Base-by-base conservation (phyloP, 2,888 invertebrate species). In the Chloromyia formosa region DNA sequence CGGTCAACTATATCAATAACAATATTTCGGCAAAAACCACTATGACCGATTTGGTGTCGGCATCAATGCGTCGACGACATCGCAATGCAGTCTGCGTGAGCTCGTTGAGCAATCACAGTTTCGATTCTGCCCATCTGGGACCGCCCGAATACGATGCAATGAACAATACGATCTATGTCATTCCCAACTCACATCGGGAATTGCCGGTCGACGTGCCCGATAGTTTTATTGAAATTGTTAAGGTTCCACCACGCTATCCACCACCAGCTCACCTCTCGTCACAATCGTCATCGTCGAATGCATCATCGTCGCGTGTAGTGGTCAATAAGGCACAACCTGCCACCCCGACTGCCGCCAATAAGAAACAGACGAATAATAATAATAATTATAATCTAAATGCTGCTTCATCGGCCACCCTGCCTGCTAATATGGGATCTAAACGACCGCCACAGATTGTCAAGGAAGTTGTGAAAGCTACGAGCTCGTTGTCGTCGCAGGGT, bases 151-250 rank as follows among this genome's bases (percentile, higher is more conserved):
- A 83, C 74, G 85, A 85, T 76, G 85, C 84, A 76, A 74, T 82
- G 71, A 79, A 56, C 18, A 56, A 56, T 20, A 18, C 58, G 18
- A 42, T 71, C 3, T 40, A 56, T 40, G 56, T 56, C 20, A 56
- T 56, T 9, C 42, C 71, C n/a, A n/a, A 35, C 5, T 76, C 84
- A 75, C 86, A 86, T 80, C 86, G 91, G 77, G 92, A 92, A 83
- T 87, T 91, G 88, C 93, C 96, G 1, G 94, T 96, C 75, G 96
- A 96, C 85, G 95, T 95, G 78, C 96, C 96, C 3, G 94, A 94
- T 78, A 91, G 92, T 81, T 96, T 95, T 86, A 91, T 94, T 78
- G 94, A 93, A 82, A 89, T 92, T 78, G 91, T 92, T 84, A 95
- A 95, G 88, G 88, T 89, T 1, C 88, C 91, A 58, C 90, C 91